Conservation (phyloP, 2,113 vertebrate genomes). For the Campylomormyrus numenius region DNA sequence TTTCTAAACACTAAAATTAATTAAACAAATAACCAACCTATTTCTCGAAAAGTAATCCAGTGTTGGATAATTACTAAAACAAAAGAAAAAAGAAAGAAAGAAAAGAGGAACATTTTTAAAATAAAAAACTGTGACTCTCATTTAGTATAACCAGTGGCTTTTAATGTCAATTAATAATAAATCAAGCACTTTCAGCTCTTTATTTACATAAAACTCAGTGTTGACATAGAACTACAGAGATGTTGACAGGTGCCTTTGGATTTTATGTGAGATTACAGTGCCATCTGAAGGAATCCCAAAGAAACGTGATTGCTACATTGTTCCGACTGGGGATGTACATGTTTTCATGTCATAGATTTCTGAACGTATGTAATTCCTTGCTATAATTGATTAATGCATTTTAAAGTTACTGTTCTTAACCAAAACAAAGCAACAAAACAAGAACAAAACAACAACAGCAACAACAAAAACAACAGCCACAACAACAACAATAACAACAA, state of each 20-base stretch:
- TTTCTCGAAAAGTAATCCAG: neutral
- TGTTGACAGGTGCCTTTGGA: neutral
- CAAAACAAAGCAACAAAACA: neutral
- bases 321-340: neutral
- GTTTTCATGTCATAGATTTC: neutral
- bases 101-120: too few relatives aligned
- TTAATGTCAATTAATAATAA: neutral
- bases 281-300: constrained; percentile 10
- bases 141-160: neutral
- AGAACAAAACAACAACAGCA: neutral
- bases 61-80: neutral
- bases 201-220: neutral
- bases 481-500: neutral
- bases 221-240: neutral
- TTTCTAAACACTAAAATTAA: neutral
- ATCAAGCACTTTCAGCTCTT: neutral
- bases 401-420: neutral
- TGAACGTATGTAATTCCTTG: neutral
- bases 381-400: neutral
- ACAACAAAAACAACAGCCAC: neutral
- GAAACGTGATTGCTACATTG: neutral
- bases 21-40: neutral
- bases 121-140: neutral
- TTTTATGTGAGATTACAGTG: neutral
- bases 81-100: neutral